Conservation (phyloP, 2,797 vertebrate species). For the Crocodylus rhombifer region DNA sequence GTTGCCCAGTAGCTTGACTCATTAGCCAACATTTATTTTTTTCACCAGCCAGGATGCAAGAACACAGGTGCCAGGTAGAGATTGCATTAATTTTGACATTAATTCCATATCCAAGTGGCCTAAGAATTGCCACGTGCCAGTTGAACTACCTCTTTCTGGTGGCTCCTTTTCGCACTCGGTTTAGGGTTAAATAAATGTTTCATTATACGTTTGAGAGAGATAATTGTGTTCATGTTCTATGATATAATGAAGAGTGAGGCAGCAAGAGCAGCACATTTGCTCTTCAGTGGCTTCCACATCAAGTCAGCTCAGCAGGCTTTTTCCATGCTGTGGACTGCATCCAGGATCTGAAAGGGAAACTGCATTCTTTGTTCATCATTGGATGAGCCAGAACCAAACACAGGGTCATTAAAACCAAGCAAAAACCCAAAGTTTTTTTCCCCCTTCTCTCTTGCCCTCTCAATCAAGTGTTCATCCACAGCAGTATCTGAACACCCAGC, state of each 20-base stretch:
- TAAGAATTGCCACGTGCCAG: background rate
- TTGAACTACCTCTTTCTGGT: slow-evolving; percentile 32
- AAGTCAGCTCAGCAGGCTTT: background rate
- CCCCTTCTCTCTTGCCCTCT: background rate
- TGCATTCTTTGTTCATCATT: background rate
- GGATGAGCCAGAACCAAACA: background rate
- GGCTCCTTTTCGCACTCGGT: slow-evolving; percentile 26
- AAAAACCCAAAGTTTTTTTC: background rate
- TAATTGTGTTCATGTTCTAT: background rate
- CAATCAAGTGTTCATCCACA: background rate
- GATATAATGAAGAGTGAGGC: background rate
- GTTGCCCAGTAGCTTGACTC: slow-evolving; percentile 21
- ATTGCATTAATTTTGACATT: slow-evolving; percentile 30
- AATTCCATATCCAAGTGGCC: slow-evolving; percentile 25
- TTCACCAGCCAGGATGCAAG: slow-evolving; percentile 39
- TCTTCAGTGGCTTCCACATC: background rate
- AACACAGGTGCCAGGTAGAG: background rate
- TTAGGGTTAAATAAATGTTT: slow-evolving; percentile 28
- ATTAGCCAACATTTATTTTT: slow-evolving; percentile 5
- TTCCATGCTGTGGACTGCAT: background rate
- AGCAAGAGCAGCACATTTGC: background rate
- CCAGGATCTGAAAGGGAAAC: background rate
- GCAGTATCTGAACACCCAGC: background rate
- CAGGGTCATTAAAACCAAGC: background rate
- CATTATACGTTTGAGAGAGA: background rate